Percentiles rank a stretch among this genome's conserved stretches.
phyloP scores from a whole-genome alignment of 2,797 vertebrate genomes.

The Emydoidea blandingii region DNA sequence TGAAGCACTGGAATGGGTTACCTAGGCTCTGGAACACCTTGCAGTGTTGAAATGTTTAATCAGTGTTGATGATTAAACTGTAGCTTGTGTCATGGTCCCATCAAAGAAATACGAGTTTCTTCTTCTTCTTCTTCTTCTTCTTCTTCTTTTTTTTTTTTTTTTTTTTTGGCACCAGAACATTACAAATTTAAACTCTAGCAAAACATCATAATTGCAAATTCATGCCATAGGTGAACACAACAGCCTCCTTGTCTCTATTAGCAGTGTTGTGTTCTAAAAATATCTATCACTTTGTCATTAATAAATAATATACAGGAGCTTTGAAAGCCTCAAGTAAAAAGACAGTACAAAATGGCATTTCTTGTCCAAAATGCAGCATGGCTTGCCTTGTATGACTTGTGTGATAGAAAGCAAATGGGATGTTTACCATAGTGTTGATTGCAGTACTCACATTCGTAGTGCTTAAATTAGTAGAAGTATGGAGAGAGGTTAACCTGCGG shows the following conservation, averaged over 20 bases:
- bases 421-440: background rate
- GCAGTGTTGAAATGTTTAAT: background rate
- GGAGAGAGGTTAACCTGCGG: background rate
- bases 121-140: background rate
- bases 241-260: slow-evolving; percentile 12
- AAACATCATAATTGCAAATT: slow-evolving; percentile 35
- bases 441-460: background rate
- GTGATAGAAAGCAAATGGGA: slow-evolving; percentile 24
- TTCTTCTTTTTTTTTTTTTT: slow-evolving; percentile 8
- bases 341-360: background rate
- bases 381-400: background rate
- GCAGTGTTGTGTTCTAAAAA: slow-evolving; percentile 41
- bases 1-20: no score
- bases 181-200: background rate
- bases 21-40: background rate
- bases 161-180: slow-evolving; percentile 6
- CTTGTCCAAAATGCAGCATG: slow-evolving; percentile 11
- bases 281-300: slow-evolving; percentile 25
- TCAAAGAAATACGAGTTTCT: background rate
- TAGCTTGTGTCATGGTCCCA: background rate
- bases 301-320: slow-evolving; percentile 26
- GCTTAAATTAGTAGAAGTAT: background rate
- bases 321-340: slow-evolving; percentile 48
- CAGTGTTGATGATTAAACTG: background rate
- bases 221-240: background rate